These are phyloP conservation scores for Parnassius smintheus DNA, from an alignment of 2,888 invertebrate species.

Conservation along the genomic window DNA sequence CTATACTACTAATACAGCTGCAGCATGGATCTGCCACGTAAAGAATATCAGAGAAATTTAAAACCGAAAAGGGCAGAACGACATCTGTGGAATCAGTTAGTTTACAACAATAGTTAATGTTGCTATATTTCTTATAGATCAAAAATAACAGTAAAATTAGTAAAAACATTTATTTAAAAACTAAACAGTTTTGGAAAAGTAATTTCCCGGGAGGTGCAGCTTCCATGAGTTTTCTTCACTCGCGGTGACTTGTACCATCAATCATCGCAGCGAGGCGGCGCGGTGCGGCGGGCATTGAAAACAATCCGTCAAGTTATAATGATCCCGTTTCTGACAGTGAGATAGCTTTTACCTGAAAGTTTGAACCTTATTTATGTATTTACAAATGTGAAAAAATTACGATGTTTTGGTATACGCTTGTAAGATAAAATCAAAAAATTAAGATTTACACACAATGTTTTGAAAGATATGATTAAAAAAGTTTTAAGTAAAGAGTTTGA, in stretches of 20 bases:
- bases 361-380: neutral
- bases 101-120: too few species aligned
- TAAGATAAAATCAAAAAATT: neutral
- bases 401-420: neutral
- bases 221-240: slow-evolving; percentile 21
- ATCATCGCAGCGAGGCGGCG: slow-evolving; percentile 41
- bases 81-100: too few species aligned
- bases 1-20: too few species aligned
- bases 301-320: slow-evolving; percentile 57
- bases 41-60: too few species aligned
- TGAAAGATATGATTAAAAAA: too few species aligned
- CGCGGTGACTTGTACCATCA: slow-evolving; percentile 42
- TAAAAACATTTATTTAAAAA: neutral
- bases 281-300: slow-evolving; percentile 1
- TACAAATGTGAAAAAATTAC: too few species aligned
- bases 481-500: too few species aligned
- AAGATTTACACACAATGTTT: neutral
- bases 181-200: neutral
- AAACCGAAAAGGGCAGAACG: neutral
- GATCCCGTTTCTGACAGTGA: slow-evolving; percentile 47
- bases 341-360: neutral
- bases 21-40: too few species aligned
- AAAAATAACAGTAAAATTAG: too few species aligned
- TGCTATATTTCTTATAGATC: too few species aligned
- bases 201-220: slow-evolving; percentile 3